phyloP scores from a whole-genome alignment of 2,888 invertebrate genomes.

The Ennomos fuscantarius region DNA sequence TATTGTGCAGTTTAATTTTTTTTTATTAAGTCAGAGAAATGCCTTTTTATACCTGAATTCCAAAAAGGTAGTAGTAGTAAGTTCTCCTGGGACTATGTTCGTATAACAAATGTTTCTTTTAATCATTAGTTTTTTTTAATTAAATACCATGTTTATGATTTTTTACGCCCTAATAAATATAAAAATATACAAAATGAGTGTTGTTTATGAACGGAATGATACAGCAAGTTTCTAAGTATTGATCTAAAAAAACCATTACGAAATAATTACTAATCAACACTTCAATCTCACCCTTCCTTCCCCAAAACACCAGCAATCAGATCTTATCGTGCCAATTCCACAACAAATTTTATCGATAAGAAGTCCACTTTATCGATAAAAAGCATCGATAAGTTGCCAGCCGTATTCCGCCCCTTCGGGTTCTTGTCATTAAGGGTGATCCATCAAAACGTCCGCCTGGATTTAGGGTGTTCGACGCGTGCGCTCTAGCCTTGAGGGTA shows the following conservation, averaged over 20 bases:
- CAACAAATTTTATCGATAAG: slow-evolving; percentile 53
- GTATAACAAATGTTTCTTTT: no score
- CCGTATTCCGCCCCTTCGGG: slow-evolving; percentile 73
- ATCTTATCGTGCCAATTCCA: slow-evolving; percentile 61
- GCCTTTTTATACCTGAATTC: no score
- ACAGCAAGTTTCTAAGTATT: slow-evolving; percentile 16
- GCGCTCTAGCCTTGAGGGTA: slow-evolving; percentile 55
- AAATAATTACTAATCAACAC: slow-evolving; percentile 47
- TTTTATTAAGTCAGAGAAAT: no score
- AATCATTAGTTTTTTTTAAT: no score
- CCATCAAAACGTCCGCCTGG: slow-evolving; percentile 84
- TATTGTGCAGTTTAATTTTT: no score
- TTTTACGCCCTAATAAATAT: no score
- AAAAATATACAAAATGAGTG: no score
- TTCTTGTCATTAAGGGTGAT: slow-evolving; percentile 85
- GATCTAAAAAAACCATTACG: slow-evolving; percentile 33
- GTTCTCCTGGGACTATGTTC: no score
- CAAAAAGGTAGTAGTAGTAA: no score
- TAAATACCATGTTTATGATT: no score
- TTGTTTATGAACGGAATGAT: slow-evolving; percentile 7
- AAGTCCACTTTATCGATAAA: slow-evolving; percentile 46
- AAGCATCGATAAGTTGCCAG: slow-evolving; percentile 42
- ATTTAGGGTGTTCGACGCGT: slow-evolving; percentile 80
- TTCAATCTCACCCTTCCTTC: slow-evolving; percentile 39
- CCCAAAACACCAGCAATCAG: slow-evolving; percentile 49